Base-by-base conservation (phyloP, 1,140 invertebrate species). In the Octopus bimaculoides region DNA sequence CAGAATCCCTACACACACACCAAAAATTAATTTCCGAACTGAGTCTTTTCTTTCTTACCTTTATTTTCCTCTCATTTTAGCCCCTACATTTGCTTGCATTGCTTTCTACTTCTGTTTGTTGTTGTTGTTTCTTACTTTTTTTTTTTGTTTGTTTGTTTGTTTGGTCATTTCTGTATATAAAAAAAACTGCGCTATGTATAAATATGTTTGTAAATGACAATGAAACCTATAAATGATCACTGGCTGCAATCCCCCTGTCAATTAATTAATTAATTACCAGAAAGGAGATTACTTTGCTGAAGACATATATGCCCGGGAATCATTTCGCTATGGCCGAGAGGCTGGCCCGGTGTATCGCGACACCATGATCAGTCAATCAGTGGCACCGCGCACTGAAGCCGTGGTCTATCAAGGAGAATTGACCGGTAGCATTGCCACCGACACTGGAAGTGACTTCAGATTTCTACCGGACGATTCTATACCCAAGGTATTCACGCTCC, bases 401-500 rank as follows among this genome's bases (percentile, higher is more conserved):
- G 82, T 79, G 4, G 71, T 82, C n/a, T 81, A 81, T 53, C 81
- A 83, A 74, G 80, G 80, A 6, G 77, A 83, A 14, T 54, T 75
- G 17, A 75, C 78, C 8, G 54, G 52, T 41, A 79, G 79, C 52
- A 66, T 75, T 52, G 78, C 83, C 41, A 80, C 82, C 73, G 84
- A 86, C 78, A 79, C 85, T 61, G 86, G 81, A n/a, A 82, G 85
- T 41, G 83, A 84, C 77, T 85, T 84, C 78, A 81, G 84, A 82
- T 84, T 83, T 77, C 78, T 83, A 26, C 85, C 86, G 17, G 86
- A 87, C 80, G 86, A 87, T 82, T 87, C 86, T 7, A 79, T 86
- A 56, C 79, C 81, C 26, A 41, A 41, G 26, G 26, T 41, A 41
- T 41, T 41, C 26, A 41, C 26, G 26, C 26, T 41, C 26, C 26